Percentiles rank a stretch among this genome's conserved stretches.
Evolutionary conservation across 2,113 vertebrate genomes (phyloP).

Genomic region (Corydoras sp.): DNA sequence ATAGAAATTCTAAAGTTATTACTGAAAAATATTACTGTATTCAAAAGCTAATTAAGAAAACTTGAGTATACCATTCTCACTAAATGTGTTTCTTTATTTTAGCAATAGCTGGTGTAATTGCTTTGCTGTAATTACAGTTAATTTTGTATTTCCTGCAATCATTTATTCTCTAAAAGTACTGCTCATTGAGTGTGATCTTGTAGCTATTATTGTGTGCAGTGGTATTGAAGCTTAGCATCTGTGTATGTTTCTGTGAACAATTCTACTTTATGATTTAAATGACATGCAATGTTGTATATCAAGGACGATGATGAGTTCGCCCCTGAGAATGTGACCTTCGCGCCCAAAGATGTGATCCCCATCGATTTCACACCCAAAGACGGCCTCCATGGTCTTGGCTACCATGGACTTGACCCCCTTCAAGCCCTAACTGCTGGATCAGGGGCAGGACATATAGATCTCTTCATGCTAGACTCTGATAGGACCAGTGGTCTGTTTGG

Average conservation of each 20-base stretch:
- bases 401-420: conserved; percentile 81
- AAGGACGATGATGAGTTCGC: conserved; percentile 76
- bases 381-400: conserved; percentile 85
- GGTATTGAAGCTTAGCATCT: not conserved
- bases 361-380: conserved; percentile 78
- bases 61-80: too few relatives aligned
- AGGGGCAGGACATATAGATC: conserved; percentile 60
- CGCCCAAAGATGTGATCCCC: conserved; percentile 85
- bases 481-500: conserved; percentile 66
- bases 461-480: conserved; percentile 69
- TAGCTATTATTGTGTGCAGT: too few relatives aligned
- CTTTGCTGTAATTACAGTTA: too few relatives aligned
- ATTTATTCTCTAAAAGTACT: too few relatives aligned
- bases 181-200: too few relatives aligned
- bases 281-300: not conserved
- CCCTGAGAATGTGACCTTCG: conserved; percentile 87
- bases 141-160: too few relatives aligned
- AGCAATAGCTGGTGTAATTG: too few relatives aligned
- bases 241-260: too few relatives aligned
- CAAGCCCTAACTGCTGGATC: conserved; percentile 69
- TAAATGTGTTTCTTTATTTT: too few relatives aligned
- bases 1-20: too few relatives aligned
- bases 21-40: too few relatives aligned
- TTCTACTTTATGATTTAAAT: not conserved
- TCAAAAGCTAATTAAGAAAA: too few relatives aligned